A percentile compares a stretch with the other conserved stretches of the same genome.
These are phyloP conservation scores for Drosophila pegasa DNA, from an alignment of 2,888 invertebrate species.

Conservation along the genomic window DNA sequence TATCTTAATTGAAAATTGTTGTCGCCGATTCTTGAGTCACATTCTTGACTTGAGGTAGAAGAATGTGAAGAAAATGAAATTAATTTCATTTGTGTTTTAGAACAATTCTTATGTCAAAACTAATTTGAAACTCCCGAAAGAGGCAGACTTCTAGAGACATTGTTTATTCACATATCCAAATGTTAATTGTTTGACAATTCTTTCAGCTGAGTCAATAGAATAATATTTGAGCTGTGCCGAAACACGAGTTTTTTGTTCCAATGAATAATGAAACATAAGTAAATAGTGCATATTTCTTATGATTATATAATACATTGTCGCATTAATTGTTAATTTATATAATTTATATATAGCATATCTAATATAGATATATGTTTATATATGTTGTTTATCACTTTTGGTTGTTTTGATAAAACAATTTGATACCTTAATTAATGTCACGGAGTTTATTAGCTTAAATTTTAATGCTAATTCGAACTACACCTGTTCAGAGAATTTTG, in stretches of 20 bases:
- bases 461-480: not conserved
- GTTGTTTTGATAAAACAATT: not conserved
- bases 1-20: slow-evolving; percentile 39
- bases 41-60: too few species aligned
- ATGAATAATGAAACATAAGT: not conserved
- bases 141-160: not conserved
- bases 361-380: too few species aligned
- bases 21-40: not conserved
- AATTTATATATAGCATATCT: not conserved
- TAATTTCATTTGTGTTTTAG: not conserved
- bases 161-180: not conserved
- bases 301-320: too few species aligned
- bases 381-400: not conserved
- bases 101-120: not conserved
- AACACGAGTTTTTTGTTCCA: not conserved
- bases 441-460: not conserved
- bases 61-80: too few species aligned
- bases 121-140: not conserved
- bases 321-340: too few species aligned
- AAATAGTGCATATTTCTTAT: not conserved
- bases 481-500: not conserved
- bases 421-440: not conserved
- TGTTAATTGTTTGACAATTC: not conserved
- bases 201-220: not conserved
- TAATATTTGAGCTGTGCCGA: not conserved